Evolutionary conservation across 2,888 invertebrate genomes (phyloP).

Genomic region (Pseudococcus viburni): DNA sequence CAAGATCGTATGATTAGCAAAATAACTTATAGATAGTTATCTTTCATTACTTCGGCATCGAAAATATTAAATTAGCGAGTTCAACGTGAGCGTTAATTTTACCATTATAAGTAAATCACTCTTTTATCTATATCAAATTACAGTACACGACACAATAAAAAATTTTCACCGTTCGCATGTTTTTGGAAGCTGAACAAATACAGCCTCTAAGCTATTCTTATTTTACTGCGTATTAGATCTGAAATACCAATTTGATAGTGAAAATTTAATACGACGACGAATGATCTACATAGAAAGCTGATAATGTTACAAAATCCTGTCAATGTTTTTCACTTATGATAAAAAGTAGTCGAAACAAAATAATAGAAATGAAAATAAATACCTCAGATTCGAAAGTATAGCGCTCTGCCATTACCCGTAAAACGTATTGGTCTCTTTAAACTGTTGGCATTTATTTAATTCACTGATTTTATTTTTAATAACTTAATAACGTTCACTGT

Average conservation of each 20-base stretch:
- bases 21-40: slow-evolving; percentile 12
- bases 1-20: not conserved
- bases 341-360: slow-evolving; percentile 35
- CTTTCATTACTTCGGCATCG: not conserved
- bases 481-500: slow-evolving; percentile 28
- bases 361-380: slow-evolving; percentile 24
- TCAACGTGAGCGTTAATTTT: not conserved
- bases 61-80: not conserved
- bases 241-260: not conserved
- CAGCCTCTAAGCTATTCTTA: not conserved
- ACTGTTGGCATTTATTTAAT: slow-evolving; percentile 17
- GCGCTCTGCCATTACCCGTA: slow-evolving; percentile 61
- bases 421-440: slow-evolving; percentile 40
- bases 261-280: not conserved
- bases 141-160: slow-evolving; percentile 18
- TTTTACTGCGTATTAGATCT: not conserved
- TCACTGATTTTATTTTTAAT: slow-evolving; percentile 44
- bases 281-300: slow-evolving; percentile 47
- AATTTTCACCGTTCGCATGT: slow-evolving; percentile 10
- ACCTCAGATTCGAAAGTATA: slow-evolving; percentile 45
- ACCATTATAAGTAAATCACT: not conserved
- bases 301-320: slow-evolving; percentile 34
- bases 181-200: slow-evolving; percentile 26
- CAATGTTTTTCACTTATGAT: slow-evolving; percentile 52
- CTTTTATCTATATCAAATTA: slow-evolving; percentile 27